phyloP scores from a whole-genome alignment of 2,113 vertebrate species.

The Sceloporus undulatus region DNA sequence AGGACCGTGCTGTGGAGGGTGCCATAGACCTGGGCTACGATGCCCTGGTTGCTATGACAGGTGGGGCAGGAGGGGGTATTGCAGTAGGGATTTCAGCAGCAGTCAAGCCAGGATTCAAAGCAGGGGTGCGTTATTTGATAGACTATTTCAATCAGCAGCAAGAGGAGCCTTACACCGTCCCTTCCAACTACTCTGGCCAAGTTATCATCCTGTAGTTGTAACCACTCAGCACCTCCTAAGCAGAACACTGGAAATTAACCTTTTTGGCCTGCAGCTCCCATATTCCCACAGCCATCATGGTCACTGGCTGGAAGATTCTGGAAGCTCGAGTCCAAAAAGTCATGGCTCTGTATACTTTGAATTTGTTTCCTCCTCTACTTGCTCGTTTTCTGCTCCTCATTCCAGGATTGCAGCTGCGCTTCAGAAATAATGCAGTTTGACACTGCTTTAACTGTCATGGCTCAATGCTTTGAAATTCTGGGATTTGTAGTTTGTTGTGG shows the following conservation, averaged over 20 bases:
- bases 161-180: slow-evolving; percentile 46
- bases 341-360: too few species aligned
- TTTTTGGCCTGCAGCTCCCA: neutral
- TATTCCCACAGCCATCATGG: too few species aligned
- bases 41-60: slow-evolving; percentile 77
- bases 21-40: slow-evolving; percentile 87
- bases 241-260: too few species aligned
- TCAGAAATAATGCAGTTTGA: too few species aligned
- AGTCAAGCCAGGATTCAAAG: slow-evolving; percentile 84
- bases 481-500: too few species aligned
- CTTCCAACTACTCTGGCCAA: slow-evolving; percentile 4
- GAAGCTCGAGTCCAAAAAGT: neutral
- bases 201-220: neutral
- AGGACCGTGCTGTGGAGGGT: slow-evolving; percentile 82
- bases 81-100: slow-evolving; percentile 77
- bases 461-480: too few species aligned
- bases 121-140: slow-evolving; percentile 79
- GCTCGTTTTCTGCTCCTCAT: neutral
- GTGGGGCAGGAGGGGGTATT: slow-evolving; percentile 66
- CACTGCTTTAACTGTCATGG: too few species aligned
- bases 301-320: neutral
- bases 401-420: too few species aligned
- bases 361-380: neutral
- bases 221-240: too few species aligned
- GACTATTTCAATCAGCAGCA: slow-evolving; percentile 72